Evolutionary conservation across 2,797 vertebrate genomes (phyloP).

Genomic region (Tapera naevia): DNA sequence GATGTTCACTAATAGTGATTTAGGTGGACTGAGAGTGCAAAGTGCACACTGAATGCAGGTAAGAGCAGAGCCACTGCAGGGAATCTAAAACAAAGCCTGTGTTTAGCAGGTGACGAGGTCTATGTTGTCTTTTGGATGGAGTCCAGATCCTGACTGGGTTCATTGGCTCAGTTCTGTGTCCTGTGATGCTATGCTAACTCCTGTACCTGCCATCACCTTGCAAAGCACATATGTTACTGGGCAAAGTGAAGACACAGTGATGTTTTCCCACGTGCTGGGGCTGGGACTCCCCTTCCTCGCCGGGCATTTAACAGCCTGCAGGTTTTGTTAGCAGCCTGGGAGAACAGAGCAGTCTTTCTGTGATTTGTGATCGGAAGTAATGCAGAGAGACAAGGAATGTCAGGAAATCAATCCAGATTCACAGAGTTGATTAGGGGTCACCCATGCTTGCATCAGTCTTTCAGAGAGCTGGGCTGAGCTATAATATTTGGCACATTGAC

Average conservation of each 20-base stretch:
- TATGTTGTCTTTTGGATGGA: not conserved
- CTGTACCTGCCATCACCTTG: not conserved
- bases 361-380: not conserved
- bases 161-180: not conserved
- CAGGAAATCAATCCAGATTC: not conserved
- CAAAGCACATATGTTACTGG: not conserved
- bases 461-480: not conserved
- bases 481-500: not conserved
- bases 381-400: not conserved
- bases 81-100: not conserved
- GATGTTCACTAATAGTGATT: not conserved
- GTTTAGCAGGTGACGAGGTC: not conserved
- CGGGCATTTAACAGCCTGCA: not conserved
- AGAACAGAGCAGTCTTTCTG: not conserved
- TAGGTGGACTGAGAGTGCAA: not conserved
- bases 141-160: not conserved
- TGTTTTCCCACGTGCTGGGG: not conserved
- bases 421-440: not conserved
- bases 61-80: not conserved
- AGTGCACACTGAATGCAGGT: not conserved
- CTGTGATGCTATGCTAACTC: not conserved
- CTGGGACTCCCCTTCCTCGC: not conserved
- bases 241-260: not conserved
- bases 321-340: not conserved
- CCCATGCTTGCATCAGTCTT: not conserved